Percentiles rank a stretch among this genome's conserved stretches.
Conservation (phyloP, 64 coral and sea anemone species). For the Trachythela sp. region DNA sequence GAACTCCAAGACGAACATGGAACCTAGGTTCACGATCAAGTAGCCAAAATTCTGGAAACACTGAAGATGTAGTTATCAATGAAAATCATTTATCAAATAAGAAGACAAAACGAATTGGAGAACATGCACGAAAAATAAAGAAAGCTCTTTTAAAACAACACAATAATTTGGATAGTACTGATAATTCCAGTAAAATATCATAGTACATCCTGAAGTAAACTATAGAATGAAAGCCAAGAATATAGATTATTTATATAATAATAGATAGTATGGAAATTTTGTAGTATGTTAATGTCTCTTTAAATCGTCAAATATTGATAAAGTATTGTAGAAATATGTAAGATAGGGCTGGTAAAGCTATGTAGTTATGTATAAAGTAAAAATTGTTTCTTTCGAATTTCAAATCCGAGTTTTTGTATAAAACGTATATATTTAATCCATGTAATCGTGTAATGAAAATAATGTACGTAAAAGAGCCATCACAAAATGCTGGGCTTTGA, state of each 20-base stretch:
- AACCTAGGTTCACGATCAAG: not conserved
- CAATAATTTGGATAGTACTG: not conserved
- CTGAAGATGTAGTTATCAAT: not conserved
- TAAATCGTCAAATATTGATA: not conserved
- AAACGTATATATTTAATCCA: too few species aligned
- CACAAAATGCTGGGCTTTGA: too few species aligned
- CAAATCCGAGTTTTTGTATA: not conserved
- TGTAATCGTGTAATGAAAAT: too few species aligned
- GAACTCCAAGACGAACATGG: conserved; percentile 10
- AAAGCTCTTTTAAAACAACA: conserved; percentile 28
- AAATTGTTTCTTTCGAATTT: not conserved
- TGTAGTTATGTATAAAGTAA: not conserved
- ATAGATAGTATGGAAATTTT: too few species aligned
- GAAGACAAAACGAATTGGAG: conserved; percentile 4
- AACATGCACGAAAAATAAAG: conserved; percentile 11
- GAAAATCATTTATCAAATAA: not conserved
- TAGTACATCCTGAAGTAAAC: not conserved
- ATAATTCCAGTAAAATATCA: not conserved
- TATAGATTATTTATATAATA: too few species aligned
- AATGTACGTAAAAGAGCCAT: too few species aligned
- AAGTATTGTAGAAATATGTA: not conserved
- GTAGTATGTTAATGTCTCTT: too few species aligned
- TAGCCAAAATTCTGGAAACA: not conserved
- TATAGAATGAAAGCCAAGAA: too few species aligned
- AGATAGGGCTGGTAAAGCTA: not conserved